A percentile compares a stretch with the other conserved stretches of the same genome.
Evolutionary conservation across 2,113 vertebrate species (phyloP).

Genomic region (Tautogolabrus adspersus): DNA sequence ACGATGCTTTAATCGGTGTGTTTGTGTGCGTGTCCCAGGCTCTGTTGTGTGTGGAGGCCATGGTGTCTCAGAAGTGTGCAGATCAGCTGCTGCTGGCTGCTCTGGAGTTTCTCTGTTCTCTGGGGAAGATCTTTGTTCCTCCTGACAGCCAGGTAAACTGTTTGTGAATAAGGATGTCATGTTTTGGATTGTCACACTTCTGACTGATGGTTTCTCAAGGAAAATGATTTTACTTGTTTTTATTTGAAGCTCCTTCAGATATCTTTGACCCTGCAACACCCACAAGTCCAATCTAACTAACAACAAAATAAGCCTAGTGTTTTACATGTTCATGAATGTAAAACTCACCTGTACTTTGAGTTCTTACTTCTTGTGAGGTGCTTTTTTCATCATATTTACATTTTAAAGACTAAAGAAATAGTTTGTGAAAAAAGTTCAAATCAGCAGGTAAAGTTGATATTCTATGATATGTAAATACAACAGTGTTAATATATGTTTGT

Average conservation of each 20-base stretch:
- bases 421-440: too few species aligned
- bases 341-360: too few species aligned
- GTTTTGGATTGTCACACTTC: not conserved
- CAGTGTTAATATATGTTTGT: not conserved
- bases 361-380: not conserved
- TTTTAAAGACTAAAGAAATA: not conserved
- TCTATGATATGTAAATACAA: not conserved
- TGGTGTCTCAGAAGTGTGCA: conserved; percentile 81
- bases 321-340: too few species aligned
- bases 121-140: conserved; percentile 89
- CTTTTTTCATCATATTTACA: not conserved
- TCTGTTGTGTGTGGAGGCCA: conserved; percentile 81
- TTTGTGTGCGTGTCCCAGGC: conserved; percentile 82
- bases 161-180: not conserved
- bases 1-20: not conserved
- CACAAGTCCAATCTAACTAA: not conserved
- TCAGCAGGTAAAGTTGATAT: not conserved
- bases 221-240: not conserved
- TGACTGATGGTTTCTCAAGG: not conserved
- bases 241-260: not conserved
- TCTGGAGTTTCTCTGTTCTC: conserved; percentile 87
- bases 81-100: conserved; percentile 86
- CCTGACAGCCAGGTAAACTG: conserved; percentile 86
- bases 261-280: not conserved
- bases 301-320: too few species aligned